These are phyloP conservation scores for Acanthococcus lagerstroemiae DNA, from an alignment of 2,888 invertebrate species.

Conservation along the genomic window DNA sequence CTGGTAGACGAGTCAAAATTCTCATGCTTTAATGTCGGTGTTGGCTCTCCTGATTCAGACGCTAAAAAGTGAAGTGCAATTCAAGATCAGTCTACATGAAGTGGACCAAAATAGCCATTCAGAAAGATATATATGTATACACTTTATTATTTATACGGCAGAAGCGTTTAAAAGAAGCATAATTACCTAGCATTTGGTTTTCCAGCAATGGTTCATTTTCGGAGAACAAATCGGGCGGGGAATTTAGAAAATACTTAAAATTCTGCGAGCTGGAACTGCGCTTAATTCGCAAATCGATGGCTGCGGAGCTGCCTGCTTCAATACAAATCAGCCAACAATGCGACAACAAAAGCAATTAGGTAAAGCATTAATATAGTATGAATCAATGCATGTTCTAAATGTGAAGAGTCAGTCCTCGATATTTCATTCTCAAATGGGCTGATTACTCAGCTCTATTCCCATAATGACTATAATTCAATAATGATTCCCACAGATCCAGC, in stretches of 20 bases:
- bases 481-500: no score
- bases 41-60: constrained; percentile 36
- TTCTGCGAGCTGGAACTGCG: constrained; percentile 38
- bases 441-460: no score
- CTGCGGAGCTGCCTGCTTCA: constrained; percentile 34
- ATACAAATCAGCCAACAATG: not conserved
- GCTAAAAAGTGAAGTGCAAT: no score
- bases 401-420: no score
- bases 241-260: constrained; percentile 35
- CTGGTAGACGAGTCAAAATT: not conserved
- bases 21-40: constrained; percentile 33
- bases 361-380: no score
- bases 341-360: constrained; percentile 22
- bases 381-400: no score
- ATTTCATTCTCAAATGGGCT: no score
- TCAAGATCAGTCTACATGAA: not conserved
- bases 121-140: not conserved
- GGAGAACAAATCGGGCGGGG: constrained; percentile 35
- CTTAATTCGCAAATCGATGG: constrained; percentile 35
- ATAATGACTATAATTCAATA: no score
- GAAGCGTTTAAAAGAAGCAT: no score
- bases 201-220: constrained; percentile 39
- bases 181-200: constrained; percentile 39
- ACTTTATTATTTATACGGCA: not conserved
- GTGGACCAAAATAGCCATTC: not conserved